Evolutionary conservation across 2,797 vertebrate species (phyloP), one percentile per base, ranked within the genome.

Genomic region (Sebastes taczanowskii): DNA sequence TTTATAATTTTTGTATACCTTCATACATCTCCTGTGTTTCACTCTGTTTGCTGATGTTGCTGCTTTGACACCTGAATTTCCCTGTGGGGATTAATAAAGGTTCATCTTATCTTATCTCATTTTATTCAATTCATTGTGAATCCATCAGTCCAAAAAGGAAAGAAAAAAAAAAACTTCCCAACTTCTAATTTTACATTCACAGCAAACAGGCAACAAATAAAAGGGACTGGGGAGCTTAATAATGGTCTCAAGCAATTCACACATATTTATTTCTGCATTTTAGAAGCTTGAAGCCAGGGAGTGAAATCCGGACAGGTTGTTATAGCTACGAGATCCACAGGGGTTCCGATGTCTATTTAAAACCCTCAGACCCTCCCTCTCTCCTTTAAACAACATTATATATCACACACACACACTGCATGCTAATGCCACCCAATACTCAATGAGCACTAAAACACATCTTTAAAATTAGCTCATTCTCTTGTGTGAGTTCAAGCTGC

Each of bases 221-320:
- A 86, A 42, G 38, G 63, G 86, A 75, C 85, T 88, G 75, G 61
- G 80, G 77, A 88, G 77, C 77, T 86, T 75, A 78, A 88, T 91
- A 86, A 89, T 85, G 86, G 84, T 89, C 85, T 74, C 82, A 77
- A 91, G 91, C 89, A 91, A 95, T 95, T 95, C 94, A 89, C 95
- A 91, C 89, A 94, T 96, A 94, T 96, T 95, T 94, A 94, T 95
- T 94, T 95, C 92, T 95, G 93, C 95, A 96, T 96, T 96, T 97
- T 95, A 96, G 95, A 94, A 95, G 94, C 95, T 96, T 96, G 94
- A 94, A 95, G 95, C 95, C 92, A 89, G 94, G 96, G 96, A 96
- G 96, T 95, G 96, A 96, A 96, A 97, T 97, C 96, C 95, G 96
- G 96, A 96, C 95, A 97, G 96, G 97, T 97, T 97, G 97, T 97